A percentile compares a stretch with the other conserved stretches of the same genome.
These are phyloP conservation scores for Girardia tigrina DNA, from an alignment of 2,888 invertebrate species.

Conservation along the genomic window DNA sequence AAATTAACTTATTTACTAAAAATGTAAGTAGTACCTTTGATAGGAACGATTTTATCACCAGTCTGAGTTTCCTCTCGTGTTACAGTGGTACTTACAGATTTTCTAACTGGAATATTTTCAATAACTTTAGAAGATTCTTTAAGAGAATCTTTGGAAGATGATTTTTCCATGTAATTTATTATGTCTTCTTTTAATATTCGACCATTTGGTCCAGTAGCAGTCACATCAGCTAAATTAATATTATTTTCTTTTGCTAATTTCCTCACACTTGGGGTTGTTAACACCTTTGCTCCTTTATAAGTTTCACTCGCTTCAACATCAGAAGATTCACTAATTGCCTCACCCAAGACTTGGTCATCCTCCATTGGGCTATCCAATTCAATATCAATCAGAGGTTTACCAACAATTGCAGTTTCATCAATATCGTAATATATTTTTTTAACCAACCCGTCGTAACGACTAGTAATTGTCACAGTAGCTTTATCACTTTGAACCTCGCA, in stretches of 20 bases:
- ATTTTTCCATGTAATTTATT: conserved; percentile 56
- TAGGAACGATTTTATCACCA: not conserved
- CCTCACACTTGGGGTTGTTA: conserved; percentile 83
- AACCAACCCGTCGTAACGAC: conserved; percentile 54
- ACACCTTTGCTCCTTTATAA: conserved; percentile 6
- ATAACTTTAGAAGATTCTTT: not conserved
- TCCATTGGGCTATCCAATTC: conserved; percentile 55
- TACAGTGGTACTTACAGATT: not conserved
- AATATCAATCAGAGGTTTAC: conserved; percentile 77
- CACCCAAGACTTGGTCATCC: not conserved
- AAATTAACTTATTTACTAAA: not conserved
- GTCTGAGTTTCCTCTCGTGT: not conserved
- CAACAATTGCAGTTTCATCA: conserved; percentile 78
- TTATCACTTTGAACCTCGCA: conserved; percentile 99
- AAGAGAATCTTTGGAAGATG: not conserved
- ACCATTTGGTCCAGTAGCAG: conserved; percentile 63
- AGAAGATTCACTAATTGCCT: not conserved
- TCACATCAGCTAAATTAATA: conserved; percentile 56
- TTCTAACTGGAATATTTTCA: not conserved
- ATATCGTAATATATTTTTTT: conserved; percentile 66
- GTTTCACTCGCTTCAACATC: not conserved
- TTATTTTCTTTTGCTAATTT: conserved; percentile 77
- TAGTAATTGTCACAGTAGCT: conserved; percentile 93
- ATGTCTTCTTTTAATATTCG: conserved; percentile 89
- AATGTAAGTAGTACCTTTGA: not conserved